Evolutionary conservation across 2,888 invertebrate species (phyloP).

Genomic region (Platerodrilus igneus): DNA sequence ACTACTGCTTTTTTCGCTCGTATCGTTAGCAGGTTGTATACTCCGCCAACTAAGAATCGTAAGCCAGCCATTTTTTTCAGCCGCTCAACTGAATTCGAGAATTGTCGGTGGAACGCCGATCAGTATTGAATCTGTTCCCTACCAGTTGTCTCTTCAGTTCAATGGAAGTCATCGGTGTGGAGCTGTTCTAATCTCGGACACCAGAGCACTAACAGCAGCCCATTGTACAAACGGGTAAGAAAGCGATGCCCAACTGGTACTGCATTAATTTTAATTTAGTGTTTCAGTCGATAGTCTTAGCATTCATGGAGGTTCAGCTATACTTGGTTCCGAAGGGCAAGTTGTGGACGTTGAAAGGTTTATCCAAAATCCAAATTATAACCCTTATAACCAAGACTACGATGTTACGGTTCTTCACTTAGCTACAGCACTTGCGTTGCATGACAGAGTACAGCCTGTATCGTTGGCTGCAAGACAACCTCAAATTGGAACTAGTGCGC

Average conservation of each 20-base stretch:
- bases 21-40: no score
- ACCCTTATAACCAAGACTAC: background rate
- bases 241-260: no score
- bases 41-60: no score
- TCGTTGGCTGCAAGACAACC: conserved; percentile 1
- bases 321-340: conserved; percentile 1
- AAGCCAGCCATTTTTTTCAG: no score
- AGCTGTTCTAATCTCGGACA: conserved; percentile 5
- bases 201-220: conserved; percentile 2
- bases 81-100: no score
- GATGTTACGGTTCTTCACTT: conserved; percentile 11
- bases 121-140: conserved; percentile 5
- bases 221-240: no score
- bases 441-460: background rate
- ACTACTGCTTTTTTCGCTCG: no score
- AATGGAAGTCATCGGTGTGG: conserved; percentile 1
- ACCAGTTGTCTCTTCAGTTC: conserved; percentile 8
- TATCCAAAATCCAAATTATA: conserved; percentile 6
- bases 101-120: conserved; percentile 7
- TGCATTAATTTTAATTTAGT: no score
- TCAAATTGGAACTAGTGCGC: conserved; percentile 1
- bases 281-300: no score
- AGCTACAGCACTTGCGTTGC: background rate
- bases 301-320: no score
- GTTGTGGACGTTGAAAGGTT: background rate